Evolutionary conservation across 2,797 vertebrate species (phyloP), one percentile per base, ranked within the genome.

Genomic region (Petrocephalus sullivani): DNA sequence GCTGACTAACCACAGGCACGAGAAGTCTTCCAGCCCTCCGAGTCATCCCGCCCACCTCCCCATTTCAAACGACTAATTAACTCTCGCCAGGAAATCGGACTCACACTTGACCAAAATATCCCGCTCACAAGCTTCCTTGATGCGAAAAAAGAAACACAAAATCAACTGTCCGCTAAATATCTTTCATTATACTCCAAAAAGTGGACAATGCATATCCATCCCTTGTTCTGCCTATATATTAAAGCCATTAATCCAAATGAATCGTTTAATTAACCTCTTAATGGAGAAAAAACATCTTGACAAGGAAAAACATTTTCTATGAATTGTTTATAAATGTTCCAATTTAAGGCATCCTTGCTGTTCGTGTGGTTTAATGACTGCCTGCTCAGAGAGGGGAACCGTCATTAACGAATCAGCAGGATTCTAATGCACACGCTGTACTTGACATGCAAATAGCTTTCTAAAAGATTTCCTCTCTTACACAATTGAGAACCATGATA

Each of bases 381-480:
- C 87, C 51, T 51, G 81, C 67, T 46, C 23, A 78, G 83, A 83
- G 61, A 86, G 78, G 49, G 51, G 67, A 84, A 67, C 7, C 23
- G 4, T 53, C 89, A 87, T 88, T 88, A 89, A 33, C 64, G 37
- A 75, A 90, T 37, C 85, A 90, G 87, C 87, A 85, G 86, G 88
- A 71, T 89, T 14, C 84, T 78, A 9, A 67, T 60, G 23, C 21
- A 56, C 51, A 87, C 41, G 56, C 84, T 41, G 58, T 54, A 89
- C 78, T 90, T 64, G 85, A 91, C 90, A 92, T 91, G 90, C 87
- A 91, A 91, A 92, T 90, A 57, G 85, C n/a, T 84, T n/a, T 56
- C 56, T 16, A n/a, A 37, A 81, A 89, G 89, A 91, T 87, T 16
- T 54, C 14, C 5, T 14, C 9, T 57, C 64, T 33, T 67, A 9